Evolutionary conservation across 2,797 vertebrate genomes (phyloP).

Genomic region (Sternotherus odoratus): DNA sequence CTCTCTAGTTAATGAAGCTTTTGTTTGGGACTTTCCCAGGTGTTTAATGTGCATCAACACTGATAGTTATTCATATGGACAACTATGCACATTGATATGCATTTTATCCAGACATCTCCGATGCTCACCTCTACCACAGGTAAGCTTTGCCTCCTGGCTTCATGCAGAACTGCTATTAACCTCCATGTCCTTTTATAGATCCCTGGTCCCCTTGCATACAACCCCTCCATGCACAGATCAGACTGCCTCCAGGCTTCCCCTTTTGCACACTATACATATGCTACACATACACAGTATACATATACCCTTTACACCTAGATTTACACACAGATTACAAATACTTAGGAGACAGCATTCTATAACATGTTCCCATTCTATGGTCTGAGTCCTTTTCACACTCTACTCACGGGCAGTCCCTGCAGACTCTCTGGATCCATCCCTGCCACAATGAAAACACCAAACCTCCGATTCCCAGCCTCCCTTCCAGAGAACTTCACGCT

Average conservation of each 20-base stretch:
- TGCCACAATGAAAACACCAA: neutral
- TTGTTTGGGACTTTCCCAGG: neutral
- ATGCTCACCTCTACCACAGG: neutral
- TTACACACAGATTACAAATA: neutral
- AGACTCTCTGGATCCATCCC: conserved; percentile 79
- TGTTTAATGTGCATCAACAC: neutral
- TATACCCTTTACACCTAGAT: neutral
- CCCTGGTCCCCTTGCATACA: neutral
- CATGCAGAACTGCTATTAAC: conserved; percentile 6
- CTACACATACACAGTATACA: neutral
- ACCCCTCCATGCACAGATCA: neutral
- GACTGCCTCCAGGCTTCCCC: neutral
- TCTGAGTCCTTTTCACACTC: conserved; percentile 60
- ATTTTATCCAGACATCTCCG: neutral
- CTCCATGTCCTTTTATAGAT: neutral
- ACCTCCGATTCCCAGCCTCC: neutral
- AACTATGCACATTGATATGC: neutral
- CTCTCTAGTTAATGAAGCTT: neutral
- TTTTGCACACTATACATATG: neutral
- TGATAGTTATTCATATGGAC: neutral
- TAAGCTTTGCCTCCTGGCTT: neutral
- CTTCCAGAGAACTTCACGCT: neutral
- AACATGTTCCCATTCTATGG: neutral
- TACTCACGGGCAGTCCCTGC: conserved; percentile 81
- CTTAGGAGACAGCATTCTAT: neutral